Base-by-base conservation (phyloP, 2,113 vertebrate genomes). In the Trematocara zebra region DNA sequence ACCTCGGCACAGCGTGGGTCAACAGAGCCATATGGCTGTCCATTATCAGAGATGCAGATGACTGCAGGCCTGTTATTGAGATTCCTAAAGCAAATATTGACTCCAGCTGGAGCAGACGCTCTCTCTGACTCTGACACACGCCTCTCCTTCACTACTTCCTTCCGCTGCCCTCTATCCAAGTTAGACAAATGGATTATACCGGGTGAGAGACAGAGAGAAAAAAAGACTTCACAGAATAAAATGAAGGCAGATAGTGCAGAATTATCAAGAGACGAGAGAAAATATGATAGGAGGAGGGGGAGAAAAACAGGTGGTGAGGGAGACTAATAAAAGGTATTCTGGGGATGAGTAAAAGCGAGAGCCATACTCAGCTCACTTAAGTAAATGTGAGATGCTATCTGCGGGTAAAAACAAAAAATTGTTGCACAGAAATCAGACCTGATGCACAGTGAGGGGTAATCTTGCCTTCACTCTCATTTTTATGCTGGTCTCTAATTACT, bases 41-140 rank as follows among this genome's bases (percentile, higher is more conserved):
- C 95, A 97, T 97, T 97, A 97, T 96, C 96, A 96, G 93, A 95
- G 93, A 96, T 95, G 96, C 96, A 97, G 96, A 97, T 97, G 96
- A 97, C 96, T 96, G 95, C 81, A 92, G 91, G 95, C 95, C 94
- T 96, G 96, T 96, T 96, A 96, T 96, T 97, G 96, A 97, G 96
- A 97, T 97, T 97, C 94, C 95, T 95, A 96, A 95, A 96, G 93
- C 96, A 97, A 97, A 97, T 97, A 97, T 97, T 97, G 96, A 97
- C 96, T 95, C 92, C 95, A 96, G 96, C 95, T 96, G 94, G 95
- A 95, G 93, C 95, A 90, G 93, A 85, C 91, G 80, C 91, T 94
- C 88, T 81, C 89, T 88, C 90, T 47, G 86, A 94, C 94, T 94
- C 93, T 69, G 93, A 94, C 93, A 95, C 93, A 94, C 90, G 91